These are phyloP conservation scores for Cyprinus carpio DNA, from an alignment of 2,113 vertebrate species.

Conservation along the genomic window DNA sequence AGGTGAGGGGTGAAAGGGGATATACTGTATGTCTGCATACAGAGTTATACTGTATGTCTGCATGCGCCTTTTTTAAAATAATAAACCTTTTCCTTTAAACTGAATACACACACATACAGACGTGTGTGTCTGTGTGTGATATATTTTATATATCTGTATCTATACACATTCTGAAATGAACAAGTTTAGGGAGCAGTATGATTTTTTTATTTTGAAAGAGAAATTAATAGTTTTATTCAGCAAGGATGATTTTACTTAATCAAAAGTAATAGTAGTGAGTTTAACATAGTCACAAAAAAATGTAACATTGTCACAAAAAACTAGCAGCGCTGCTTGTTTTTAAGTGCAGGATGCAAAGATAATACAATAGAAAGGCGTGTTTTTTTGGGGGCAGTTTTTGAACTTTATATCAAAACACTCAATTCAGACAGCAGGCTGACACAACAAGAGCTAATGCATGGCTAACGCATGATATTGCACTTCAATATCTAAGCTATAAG, in stretches of 20 bases:
- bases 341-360: neutral
- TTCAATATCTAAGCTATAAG: neutral
- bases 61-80: too few species aligned
- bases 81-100: too few species aligned
- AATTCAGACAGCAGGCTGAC: neutral
- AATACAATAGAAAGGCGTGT: neutral
- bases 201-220: neutral
- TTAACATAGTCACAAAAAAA: neutral
- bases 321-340: neutral
- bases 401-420: neutral
- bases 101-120: too few species aligned
- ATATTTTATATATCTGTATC: too few species aligned
- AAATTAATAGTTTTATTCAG: neutral
- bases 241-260: neutral
- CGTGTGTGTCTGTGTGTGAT: neutral
- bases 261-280: neutral
- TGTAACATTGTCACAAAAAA: neutral
- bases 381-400: neutral
- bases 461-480: neutral
- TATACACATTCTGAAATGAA: too few species aligned
- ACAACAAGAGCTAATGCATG: neutral
- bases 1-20: neutral
- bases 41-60: neutral
- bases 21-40: neutral
- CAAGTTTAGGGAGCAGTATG: neutral